Base-by-base conservation (phyloP, 2,113 vertebrate genomes). In the Salvator merianae region DNA sequence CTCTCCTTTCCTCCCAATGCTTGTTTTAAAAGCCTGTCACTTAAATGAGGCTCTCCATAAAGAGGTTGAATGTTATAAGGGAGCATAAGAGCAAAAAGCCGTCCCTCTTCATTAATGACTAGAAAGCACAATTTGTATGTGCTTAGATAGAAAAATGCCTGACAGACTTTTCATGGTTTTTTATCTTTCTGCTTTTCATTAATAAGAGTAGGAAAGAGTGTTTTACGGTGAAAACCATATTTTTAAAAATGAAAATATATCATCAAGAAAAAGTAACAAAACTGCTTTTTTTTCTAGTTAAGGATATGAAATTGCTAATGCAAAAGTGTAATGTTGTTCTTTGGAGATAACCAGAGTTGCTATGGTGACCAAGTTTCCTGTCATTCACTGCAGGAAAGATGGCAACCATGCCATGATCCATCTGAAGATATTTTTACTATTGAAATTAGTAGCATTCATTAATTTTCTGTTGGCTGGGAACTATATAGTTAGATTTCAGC, bases 321-420 rank as follows among this genome's bases (percentile, higher is more conserved):
- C 88, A 91, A 86, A 76, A 95, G 91, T 91, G 91, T 95, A 93
- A 95, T 87, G 86, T 93, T 94, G 92, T 95, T 95, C 94, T 91
- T 90, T 79, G 87, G 90, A 94, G 93, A 94, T 84, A 94, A 93
- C 87, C 74, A 66, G 85, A 34, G 93, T 96, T 95, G 95, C 95
- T 79, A 95, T 95, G 95, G 95, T 5, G 74, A 95, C 90, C 94
- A 91, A 20, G 0, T 92, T 90, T 91, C 86, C 94, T 93, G 93
- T 94, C 95, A 95, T 82, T 96, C 94, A 93, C 43, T 22, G n/a
- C 20, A 43, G 89, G 82, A 88, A 94, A 92, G 91, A 90, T 90
- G 93, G 91, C 1, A 81, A 70, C 87, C 89, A 84, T 86, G 88
- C 62, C 43, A 68, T n/a, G 82, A 92, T 89, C 30, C 12, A 70